phyloP scores from a whole-genome alignment of 2,113 vertebrate species.

The Motacilla tschutschensis region DNA sequence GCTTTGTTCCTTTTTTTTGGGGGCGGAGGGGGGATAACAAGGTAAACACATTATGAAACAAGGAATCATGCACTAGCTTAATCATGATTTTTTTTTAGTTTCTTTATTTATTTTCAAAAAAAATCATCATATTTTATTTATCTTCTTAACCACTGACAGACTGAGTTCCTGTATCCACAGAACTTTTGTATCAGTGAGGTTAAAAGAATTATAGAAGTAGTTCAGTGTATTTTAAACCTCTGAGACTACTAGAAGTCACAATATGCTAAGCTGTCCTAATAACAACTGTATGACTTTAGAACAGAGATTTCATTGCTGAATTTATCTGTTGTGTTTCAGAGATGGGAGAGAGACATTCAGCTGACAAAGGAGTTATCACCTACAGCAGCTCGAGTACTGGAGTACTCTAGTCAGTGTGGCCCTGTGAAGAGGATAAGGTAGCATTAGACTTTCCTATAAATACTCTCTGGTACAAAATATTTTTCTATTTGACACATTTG shows the following conservation, averaged over 20 bases:
- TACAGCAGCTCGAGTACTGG: not conserved
- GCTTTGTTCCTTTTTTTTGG: not conserved
- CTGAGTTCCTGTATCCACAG: not conserved
- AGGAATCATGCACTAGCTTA: not conserved
- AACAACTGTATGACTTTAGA: not conserved
- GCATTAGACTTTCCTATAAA: not conserved
- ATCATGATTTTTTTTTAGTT: fast-evolving
- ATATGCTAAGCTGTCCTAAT: not conserved
- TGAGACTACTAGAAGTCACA: not conserved
- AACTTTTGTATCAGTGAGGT: not conserved
- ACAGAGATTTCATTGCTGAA: not conserved
- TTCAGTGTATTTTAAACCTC: slow-evolving; percentile 14
- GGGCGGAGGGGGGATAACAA: not conserved
- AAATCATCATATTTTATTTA: not conserved
- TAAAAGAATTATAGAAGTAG: slow-evolving; percentile 8
- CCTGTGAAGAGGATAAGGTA: not conserved
- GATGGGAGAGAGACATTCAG: not conserved
- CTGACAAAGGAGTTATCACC: not conserved
- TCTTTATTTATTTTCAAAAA: not conserved
- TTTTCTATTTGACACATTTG: not conserved
- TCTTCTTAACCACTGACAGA: not conserved
- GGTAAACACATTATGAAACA: not conserved
- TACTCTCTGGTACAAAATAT: not conserved
- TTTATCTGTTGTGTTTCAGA: not conserved
- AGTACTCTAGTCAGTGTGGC: not conserved